Base-by-base conservation (phyloP, 1,140 invertebrate species). In the Pseudomyrmex gracilis region DNA sequence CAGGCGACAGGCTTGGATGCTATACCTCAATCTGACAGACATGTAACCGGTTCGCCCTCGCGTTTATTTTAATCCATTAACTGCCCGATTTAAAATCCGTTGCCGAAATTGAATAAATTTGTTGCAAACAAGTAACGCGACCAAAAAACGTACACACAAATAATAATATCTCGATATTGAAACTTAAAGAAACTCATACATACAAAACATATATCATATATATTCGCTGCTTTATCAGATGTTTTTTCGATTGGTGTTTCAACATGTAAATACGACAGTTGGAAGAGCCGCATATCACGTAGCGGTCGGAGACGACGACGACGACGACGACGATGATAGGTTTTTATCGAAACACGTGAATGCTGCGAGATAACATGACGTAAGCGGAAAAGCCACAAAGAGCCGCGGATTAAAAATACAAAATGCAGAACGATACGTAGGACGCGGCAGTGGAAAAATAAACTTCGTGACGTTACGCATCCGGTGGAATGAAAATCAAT, bases 31-130 rank as follows among this genome's bases (percentile, higher is more conserved):
- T 58, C 45, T 60, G 20, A 71, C 53, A 47, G 22, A 70, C n/a
- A 43, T 47, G 66, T 71, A 58, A 80, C 43, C 2, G 64, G 66
- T 5, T 5, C 53, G 22, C n/a, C n/a, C 45, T 17, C 73, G 20
- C 51, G 34, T 80, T 80, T 80, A 80, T 80, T 80, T 80, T 80
- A 80, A 80, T 80, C 58, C 47, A 80, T 49, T 60, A 43, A 71
- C 58, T 58, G 71, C 58, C 20, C 53, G 53, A 70, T 57, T 78
- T 43, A 47, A 34, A 60, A 43, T 34, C 5, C 15, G 20, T 24
- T 70, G 12, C 10, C 53, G 34, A 57, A 71, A 17, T 71, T 70
- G 76, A 58, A 24, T 24, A 70, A 20, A 78, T 78, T 57, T 51
- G 76, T 47, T 10, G 17, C 22, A 8, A n/a, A 80, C 53, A 17